Conservation (phyloP, 2,797 vertebrate species). For the Macropodus opercularis region DNA sequence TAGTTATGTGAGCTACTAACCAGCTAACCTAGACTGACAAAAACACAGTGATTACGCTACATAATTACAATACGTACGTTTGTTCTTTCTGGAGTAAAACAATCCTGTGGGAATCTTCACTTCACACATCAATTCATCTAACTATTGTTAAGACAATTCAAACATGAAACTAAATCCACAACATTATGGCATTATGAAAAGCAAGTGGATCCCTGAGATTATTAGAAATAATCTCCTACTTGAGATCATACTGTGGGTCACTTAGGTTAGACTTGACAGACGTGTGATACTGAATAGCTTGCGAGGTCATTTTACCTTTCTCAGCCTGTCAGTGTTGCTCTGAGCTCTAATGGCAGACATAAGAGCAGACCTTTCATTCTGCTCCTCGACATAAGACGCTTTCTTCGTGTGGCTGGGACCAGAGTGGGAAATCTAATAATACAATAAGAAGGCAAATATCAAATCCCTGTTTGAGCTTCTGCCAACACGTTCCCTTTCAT, state of each 20-base stretch:
- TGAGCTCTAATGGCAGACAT: constrained; percentile 90
- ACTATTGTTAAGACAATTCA: background rate
- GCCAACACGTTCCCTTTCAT: background rate
- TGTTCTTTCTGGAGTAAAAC: background rate
- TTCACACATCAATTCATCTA: background rate
- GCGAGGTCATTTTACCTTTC: constrained; percentile 81
- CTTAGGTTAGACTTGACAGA: too few relatives aligned
- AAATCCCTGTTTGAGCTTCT: background rate
- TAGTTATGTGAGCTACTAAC: constrained; percentile 15
- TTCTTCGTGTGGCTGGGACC: constrained; percentile 70
- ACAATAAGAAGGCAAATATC: constrained; percentile 25
- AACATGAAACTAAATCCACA: background rate
- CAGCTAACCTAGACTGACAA: constrained; percentile 3
- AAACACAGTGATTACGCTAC: background rate
- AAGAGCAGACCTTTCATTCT: constrained; percentile 87
- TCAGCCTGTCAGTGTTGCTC: constrained; percentile 81
- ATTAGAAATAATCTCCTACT: background rate
- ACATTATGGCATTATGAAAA: background rate
- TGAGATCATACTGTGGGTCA: too few relatives aligned
- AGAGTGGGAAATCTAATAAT: constrained; percentile 78
- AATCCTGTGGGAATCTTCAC: background rate
- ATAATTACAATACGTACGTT: background rate
- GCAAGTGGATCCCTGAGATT: background rate
- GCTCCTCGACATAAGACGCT: constrained; percentile 71
- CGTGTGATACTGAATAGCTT: too few relatives aligned